These are phyloP conservation scores for Centruroides sculpturatus DNA, from an alignment of 1,140 invertebrate genomes.

Conservation along the genomic window DNA sequence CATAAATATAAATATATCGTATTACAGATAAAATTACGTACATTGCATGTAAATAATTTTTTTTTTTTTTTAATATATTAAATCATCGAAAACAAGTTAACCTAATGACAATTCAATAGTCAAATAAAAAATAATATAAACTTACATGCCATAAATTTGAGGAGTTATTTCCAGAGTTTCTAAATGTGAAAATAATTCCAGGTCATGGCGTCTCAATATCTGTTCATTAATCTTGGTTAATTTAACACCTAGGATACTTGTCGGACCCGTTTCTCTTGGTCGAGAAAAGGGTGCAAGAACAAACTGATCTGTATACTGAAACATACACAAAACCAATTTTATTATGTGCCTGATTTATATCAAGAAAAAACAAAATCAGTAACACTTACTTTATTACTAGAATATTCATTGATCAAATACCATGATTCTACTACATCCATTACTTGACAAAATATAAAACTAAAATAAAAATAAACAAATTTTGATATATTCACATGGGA, in stretches of 20 bases:
- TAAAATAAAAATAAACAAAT: conserved; percentile 28
- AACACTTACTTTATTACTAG: conserved; percentile 8
- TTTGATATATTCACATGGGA: conserved; percentile 1
- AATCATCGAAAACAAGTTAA: too few relatives aligned
- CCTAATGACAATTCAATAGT: too few relatives aligned
- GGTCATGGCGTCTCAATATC: conserved; percentile 46
- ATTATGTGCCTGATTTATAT: too few relatives aligned
- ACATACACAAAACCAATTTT: too few relatives aligned
- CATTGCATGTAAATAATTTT: too few relatives aligned
- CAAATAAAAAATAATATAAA: too few relatives aligned
- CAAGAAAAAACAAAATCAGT: neutral
- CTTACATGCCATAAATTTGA: conserved; percentile 55
- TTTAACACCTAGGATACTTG: conserved; percentile 37
- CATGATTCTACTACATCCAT: conserved; percentile 56
- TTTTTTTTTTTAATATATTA: too few relatives aligned
- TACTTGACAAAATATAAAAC: conserved; percentile 50
- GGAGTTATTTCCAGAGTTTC: conserved; percentile 52
- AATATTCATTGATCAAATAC: conserved; percentile 42
- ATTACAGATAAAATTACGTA: too few relatives aligned
- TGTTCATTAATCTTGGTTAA: conserved; percentile 52
- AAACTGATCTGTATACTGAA: too few relatives aligned
- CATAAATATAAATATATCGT: too few relatives aligned
- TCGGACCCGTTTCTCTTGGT: conserved; percentile 11
- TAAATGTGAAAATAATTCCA: conserved; percentile 48
- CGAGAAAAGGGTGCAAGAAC: conserved; percentile 7